Evolutionary conservation across 2,888 invertebrate genomes (phyloP).

Genomic region (Cremastinae sp.): DNA sequence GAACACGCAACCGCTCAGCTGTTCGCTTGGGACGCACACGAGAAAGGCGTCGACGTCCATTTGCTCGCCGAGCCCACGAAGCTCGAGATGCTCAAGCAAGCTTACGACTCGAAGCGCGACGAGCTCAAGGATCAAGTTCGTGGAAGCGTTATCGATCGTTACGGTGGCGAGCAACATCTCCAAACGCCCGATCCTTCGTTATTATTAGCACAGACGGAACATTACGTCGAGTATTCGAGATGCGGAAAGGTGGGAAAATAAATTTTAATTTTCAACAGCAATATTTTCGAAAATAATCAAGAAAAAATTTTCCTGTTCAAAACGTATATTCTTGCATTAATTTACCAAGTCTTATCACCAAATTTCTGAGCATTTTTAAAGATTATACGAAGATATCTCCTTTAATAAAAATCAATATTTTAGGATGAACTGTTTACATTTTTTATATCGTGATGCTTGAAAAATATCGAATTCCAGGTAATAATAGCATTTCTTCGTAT

Average conservation of each 20-base stretch:
- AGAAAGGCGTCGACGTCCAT: constrained; percentile 96
- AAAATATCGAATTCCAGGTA: too few species aligned
- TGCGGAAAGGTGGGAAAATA: constrained; percentile 87
- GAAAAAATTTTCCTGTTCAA: too few species aligned
- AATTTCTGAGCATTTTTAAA: too few species aligned
- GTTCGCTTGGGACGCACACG: constrained; percentile 99
- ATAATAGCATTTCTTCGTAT: constrained; percentile 20
- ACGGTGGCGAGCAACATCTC: constrained; percentile 97
- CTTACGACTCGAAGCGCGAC: constrained; percentile 94
- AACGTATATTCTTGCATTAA: too few species aligned
- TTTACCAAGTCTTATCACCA: too few species aligned
- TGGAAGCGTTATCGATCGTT: constrained; percentile 92
- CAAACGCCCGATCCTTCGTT: constrained; percentile 93
- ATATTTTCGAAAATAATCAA: too few species aligned
- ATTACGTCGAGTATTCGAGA: constrained; percentile 96
- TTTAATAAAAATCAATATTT: too few species aligned
- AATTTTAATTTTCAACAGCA: too few species aligned
- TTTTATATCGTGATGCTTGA: constrained; percentile 18
- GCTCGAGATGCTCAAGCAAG: constrained; percentile 92
- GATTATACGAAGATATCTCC: too few species aligned
- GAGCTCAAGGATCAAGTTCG: constrained; percentile 93
- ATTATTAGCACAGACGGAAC: constrained; percentile 95
- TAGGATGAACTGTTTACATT: too few species aligned
- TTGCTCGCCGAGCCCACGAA: constrained; percentile 99
- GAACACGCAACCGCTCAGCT: constrained; percentile 94